Base-by-base conservation (phyloP, 2,797 vertebrate genomes). In the Poecilia gillii region DNA sequence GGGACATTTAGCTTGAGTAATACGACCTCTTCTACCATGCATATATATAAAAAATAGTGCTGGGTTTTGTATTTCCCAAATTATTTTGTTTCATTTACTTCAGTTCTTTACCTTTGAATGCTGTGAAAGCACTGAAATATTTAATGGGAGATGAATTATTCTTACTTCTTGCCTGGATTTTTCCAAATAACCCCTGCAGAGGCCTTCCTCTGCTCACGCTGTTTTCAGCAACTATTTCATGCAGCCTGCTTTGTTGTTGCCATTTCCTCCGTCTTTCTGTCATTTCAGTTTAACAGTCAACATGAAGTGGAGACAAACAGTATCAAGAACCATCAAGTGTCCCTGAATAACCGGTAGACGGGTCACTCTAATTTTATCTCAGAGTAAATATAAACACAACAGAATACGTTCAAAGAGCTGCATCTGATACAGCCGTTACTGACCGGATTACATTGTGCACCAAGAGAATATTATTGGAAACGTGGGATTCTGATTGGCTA, bases 261-360 rank as follows among this genome's bases (percentile, higher is more conserved):
- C 13, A 1, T 36, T 36, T 66, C 62, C 62, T 66, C 16, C 39
- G 33, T 66, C 20, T 66, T 66, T 39, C 33, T 70, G 39, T 43
- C 39, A n/a, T 70, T 41, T 43, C 23, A 39, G 23, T 43, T 55
- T 12, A 39, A 39, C 23, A 75, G 74, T 55, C 62, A 36, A 2
- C 68, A 49, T 66, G 55, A 86, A 20, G 25, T 16, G 39, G 70
- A 13, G 20, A 64, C 74, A 20, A 47, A 47, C 14, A 43, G 62
- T 20, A 51, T 51, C 6, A 18, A 51, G 49, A 43, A 70, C 2
- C 20, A 85, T 87, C 81, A 74, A 72, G 81, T 68, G 77, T 75
- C 51, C 81, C 71, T 82, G 78, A 91, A 84, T 81, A 92, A 91
- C 33, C 39, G 68, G 51, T 53, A 76, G 89, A 85, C 41, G 64